phyloP scores from a whole-genome alignment of 35 echinoderm and acorn worm species.

The Nesometra sesokonis region DNA sequence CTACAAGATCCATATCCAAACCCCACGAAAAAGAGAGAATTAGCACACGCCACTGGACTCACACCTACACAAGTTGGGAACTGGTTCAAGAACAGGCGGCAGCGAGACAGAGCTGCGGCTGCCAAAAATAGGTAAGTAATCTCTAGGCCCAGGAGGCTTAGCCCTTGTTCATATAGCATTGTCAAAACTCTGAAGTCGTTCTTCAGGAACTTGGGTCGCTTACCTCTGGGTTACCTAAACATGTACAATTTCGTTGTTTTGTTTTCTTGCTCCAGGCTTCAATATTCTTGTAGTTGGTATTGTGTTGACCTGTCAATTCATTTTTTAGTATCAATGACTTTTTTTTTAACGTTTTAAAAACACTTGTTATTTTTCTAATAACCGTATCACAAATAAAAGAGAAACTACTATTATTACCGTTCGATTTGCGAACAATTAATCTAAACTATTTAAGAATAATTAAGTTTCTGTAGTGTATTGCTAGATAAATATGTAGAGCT shows the following conservation, averaged over 20 bases:
- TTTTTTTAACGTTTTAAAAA: neutral
- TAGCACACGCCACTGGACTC: conserved; percentile 92
- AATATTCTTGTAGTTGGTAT: neutral
- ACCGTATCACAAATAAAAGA: neutral
- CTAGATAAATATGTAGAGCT: neutral
- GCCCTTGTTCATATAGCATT: neutral
- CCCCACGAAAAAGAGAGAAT: conserved; percentile 98
- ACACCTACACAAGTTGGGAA: conserved; percentile 98
- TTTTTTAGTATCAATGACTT: neutral
- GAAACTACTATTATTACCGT: neutral
- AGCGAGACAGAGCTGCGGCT: conserved; percentile 86
- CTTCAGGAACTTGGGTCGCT: neutral
- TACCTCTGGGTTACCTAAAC: neutral
- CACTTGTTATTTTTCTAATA: neutral
- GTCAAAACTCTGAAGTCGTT: neutral
- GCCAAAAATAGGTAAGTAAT: conserved; percentile 89
- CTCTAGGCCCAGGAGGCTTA: neutral
- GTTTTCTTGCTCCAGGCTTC: neutral
- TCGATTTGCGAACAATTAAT: neutral
- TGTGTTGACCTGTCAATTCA: neutral
- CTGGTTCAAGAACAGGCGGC: conserved; percentile 98
- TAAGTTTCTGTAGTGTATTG: neutral
- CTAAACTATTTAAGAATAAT: neutral
- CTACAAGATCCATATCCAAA: conserved; percentile 98
- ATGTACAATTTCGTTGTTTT: neutral